phyloP scores from a whole-genome alignment of 1,140 invertebrate species.

The Caerostris darwini region DNA sequence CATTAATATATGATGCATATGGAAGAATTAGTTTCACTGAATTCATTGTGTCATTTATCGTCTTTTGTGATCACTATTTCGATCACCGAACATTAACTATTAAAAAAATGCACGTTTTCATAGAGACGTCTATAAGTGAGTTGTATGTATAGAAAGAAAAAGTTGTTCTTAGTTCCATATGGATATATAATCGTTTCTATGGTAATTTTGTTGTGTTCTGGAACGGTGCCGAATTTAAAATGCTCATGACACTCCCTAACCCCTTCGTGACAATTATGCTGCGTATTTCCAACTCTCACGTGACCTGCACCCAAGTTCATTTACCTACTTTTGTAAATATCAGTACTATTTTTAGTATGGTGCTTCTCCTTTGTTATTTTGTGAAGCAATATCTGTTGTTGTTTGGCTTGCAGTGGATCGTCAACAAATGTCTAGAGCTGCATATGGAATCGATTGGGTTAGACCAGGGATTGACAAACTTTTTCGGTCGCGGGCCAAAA shows the following conservation, averaged over 20 bases:
- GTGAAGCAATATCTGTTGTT: not conserved
- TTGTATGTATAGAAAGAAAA: not conserved
- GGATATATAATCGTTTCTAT: not conserved
- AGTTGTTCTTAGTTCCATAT: not conserved
- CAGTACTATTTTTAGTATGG: not conserved
- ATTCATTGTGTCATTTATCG: too few relatives aligned
- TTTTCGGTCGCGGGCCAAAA: not conserved
- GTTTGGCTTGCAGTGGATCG: not conserved
- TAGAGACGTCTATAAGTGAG: not conserved
- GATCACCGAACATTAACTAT: not conserved
- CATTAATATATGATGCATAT: too few relatives aligned
- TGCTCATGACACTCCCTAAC: conserved; percentile 4
- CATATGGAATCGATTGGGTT: not conserved
- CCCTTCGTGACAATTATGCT: conserved; percentile 1
- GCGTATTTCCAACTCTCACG: not conserved
- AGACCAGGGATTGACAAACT: not conserved
- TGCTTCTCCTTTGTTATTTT: not conserved
- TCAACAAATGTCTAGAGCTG: not conserved
- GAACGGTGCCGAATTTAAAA: not conserved
- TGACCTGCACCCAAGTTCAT: conserved; percentile 6
- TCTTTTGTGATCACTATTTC: not conserved
- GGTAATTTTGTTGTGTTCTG: conserved; percentile 22
- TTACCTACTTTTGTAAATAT: conserved; percentile 11
- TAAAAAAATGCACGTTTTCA: not conserved
- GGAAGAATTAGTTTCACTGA: too few relatives aligned